A percentile compares a stretch with the other conserved stretches of the same genome.
Conservation (phyloP, 2,888 invertebrate genomes). For the Spialia ferax region DNA sequence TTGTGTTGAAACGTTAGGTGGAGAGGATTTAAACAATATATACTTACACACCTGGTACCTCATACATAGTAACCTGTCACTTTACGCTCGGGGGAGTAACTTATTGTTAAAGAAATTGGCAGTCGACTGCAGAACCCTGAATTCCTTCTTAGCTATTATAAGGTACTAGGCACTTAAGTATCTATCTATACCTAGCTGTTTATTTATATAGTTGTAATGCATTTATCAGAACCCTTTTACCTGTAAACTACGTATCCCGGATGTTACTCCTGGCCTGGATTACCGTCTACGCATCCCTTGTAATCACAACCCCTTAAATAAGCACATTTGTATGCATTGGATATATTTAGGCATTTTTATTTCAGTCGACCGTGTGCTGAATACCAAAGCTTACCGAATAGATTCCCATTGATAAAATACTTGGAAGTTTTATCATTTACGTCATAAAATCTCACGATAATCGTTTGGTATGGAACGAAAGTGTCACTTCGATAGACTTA, state of each 20-base stretch:
- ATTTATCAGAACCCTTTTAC: background rate
- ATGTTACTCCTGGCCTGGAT: slow-evolving; percentile 11
- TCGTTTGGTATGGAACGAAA: slow-evolving; percentile 20
- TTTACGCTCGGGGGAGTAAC: no score
- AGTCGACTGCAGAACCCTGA: no score
- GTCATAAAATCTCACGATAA: slow-evolving; percentile 53
- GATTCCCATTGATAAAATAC: slow-evolving; percentile 56
- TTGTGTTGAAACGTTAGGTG: no score
- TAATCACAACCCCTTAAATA: slow-evolving; percentile 57
- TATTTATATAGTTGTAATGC: background rate
- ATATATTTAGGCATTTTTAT: slow-evolving; percentile 63
- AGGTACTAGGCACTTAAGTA: no score
- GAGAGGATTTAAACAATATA: no score
- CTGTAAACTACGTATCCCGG: background rate
- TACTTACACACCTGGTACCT: no score
- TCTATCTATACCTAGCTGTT: no score
- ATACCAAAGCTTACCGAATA: slow-evolving; percentile 54
- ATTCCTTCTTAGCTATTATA: no score
- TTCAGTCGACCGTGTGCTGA: slow-evolving; percentile 62
- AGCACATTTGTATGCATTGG: slow-evolving; percentile 63
- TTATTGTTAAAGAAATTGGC: no score
- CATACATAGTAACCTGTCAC: no score
- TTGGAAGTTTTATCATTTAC: slow-evolving; percentile 27
- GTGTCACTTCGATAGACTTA: slow-evolving; percentile 26
- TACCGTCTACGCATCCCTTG: slow-evolving; percentile 38